Percentiles rank a stretch among this genome's conserved stretches.
Conservation (phyloP, 1,140 invertebrate genomes). For the Solenopsis fugax region DNA sequence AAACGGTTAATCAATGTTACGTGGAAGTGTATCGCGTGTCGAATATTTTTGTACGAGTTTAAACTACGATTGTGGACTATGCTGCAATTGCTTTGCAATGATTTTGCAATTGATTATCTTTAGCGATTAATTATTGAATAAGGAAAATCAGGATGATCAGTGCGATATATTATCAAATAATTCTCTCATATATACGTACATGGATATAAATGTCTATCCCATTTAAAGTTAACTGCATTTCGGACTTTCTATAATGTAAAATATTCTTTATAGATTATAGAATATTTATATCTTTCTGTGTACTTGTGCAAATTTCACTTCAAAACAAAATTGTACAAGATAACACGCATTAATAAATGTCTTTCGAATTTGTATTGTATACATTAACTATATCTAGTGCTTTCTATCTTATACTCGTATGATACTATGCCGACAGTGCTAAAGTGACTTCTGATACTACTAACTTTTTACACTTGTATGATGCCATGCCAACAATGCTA, state of each 20-base stretch:
- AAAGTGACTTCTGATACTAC: neutral
- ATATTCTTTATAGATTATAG: too few species aligned
- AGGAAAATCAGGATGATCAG: neutral
- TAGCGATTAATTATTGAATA: neutral
- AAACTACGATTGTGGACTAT: neutral
- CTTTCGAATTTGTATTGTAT: neutral
- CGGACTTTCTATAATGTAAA: too few species aligned
- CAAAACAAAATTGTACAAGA: neutral
- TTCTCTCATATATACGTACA: neutral
- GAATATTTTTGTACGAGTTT: neutral
- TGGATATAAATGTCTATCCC: too few species aligned
- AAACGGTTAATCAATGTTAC: constrained; percentile 14
- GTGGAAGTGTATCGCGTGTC: constrained; percentile 1
- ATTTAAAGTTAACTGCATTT: too few species aligned
- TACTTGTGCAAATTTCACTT: neutral
- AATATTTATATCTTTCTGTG: neutral
- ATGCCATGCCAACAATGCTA: neutral
- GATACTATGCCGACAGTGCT: neutral
- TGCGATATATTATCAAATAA: constrained; percentile 19
- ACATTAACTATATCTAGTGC: constrained; percentile 18
- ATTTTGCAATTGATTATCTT: neutral
- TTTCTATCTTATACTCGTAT: neutral
- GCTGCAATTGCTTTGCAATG: neutral
- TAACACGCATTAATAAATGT: neutral
- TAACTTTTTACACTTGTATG: neutral